phyloP scores from a whole-genome alignment of 2,888 invertebrate species.

The Lucinisca nassula region DNA sequence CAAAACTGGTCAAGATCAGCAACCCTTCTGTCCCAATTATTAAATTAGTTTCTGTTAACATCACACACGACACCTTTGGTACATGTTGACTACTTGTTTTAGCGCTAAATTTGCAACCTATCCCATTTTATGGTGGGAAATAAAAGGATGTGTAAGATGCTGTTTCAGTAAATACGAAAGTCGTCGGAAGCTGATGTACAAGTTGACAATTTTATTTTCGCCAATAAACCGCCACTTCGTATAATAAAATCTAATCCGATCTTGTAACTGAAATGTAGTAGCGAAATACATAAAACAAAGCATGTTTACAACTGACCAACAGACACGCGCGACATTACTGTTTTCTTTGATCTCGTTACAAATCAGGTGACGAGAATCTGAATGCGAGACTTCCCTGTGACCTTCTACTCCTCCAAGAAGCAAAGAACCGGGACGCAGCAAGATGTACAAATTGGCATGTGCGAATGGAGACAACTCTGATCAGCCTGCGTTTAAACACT shows the following conservation, averaged over 20 bases:
- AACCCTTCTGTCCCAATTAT: too few relatives aligned
- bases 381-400: not conserved
- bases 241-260: not conserved
- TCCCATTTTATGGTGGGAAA: not conserved
- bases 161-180: not conserved
- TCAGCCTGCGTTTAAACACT: too few relatives aligned
- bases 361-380: not conserved
- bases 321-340: not conserved
- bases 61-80: not conserved
- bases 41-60: too few relatives aligned
- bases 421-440: too few relatives aligned
- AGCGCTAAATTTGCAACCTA: not conserved
- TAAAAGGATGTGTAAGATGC: not conserved
- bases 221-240: not conserved
- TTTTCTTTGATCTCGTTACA: constrained; percentile 1
- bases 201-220: not conserved
- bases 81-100: not conserved
- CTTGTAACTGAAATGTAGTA: not conserved
- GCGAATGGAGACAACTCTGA: too few relatives aligned
- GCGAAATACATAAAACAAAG: not conserved
- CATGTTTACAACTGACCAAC: not conserved
- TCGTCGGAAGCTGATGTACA: not conserved
- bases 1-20: too few relatives aligned
- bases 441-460: too few relatives aligned
- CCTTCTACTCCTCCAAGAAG: not conserved